Evolutionary conservation across 2,113 vertebrate genomes (phyloP).

Genomic region (Emberiza fucata): DNA sequence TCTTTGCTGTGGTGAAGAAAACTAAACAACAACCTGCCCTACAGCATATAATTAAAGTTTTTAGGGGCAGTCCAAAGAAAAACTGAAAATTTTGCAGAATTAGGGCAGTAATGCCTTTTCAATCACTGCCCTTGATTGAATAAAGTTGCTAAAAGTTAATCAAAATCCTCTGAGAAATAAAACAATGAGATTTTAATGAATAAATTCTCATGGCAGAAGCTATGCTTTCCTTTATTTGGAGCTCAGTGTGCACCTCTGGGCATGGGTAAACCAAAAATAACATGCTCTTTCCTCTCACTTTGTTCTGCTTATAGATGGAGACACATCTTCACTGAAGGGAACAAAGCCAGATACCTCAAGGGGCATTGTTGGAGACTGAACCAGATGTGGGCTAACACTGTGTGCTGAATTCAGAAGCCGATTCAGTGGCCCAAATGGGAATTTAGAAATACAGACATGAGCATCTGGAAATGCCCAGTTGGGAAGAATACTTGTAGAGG

Average conservation of each 20-base stretch:
- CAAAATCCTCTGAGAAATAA: constrained; percentile 54
- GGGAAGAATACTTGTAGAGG: neutral
- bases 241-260: neutral
- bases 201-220: constrained; percentile 24
- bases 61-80: neutral
- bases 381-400: neutral
- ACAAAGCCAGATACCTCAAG: neutral
- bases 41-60: neutral
- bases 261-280: constrained; percentile 10
- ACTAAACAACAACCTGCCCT: neutral
- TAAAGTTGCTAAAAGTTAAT: constrained; percentile 41
- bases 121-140: neutral
- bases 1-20: neutral
- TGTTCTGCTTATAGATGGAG: neutral
- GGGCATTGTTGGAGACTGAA: neutral
- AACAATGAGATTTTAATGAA: constrained; percentile 56
- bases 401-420: neutral
- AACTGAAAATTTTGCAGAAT: constrained; percentile 6
- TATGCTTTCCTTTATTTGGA: constrained; percentile 11
- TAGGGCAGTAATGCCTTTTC: constrained; percentile 20
- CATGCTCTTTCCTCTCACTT: neutral
- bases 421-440: neutral
- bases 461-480: neutral
- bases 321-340: neutral
- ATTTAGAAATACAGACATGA: neutral